A percentile compares a stretch with the other conserved stretches of the same genome.
Evolutionary conservation across 1,140 invertebrate genomes (phyloP).

Genomic region (Drosophila takahashii): DNA sequence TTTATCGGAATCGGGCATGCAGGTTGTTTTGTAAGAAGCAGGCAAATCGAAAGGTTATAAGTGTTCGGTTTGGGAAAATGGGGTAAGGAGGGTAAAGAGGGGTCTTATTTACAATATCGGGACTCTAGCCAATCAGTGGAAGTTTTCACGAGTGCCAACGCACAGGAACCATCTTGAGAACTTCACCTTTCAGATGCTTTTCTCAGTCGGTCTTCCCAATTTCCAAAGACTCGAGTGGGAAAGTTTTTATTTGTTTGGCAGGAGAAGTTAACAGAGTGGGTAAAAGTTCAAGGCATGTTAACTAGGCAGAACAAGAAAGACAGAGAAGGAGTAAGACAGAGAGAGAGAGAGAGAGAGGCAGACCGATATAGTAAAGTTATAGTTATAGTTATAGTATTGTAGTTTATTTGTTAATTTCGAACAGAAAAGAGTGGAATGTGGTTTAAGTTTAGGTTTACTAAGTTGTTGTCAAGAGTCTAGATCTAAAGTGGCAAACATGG

Average conservation of each 20-base stretch:
- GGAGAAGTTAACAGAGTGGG: slow-evolving; percentile 28
- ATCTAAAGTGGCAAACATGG: slow-evolving; percentile 40
- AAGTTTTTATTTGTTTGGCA: slow-evolving; percentile 40
- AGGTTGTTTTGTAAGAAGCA: slow-evolving; percentile 18
- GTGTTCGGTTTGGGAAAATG: neutral
- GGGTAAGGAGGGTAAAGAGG: no score
- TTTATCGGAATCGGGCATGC: slow-evolving; percentile 20
- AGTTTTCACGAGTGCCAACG: slow-evolving; percentile 24
- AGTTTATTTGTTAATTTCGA: neutral
- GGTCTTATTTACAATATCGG: slow-evolving; percentile 15
- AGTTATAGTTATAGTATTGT: slow-evolving; percentile 1
- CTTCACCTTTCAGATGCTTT: slow-evolving; percentile 16
- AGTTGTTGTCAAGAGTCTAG: slow-evolving; percentile 34
- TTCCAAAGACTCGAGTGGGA: slow-evolving; percentile 37
- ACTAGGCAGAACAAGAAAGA: slow-evolving; percentile 39
- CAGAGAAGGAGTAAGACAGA: slow-evolving; percentile 9
- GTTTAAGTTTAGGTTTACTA: slow-evolving; percentile 1
- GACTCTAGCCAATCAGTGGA: slow-evolving; percentile 34
- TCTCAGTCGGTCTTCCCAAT: slow-evolving; percentile 43
- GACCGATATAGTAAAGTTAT: slow-evolving; percentile 11
- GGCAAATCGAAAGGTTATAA: slow-evolving; percentile 19
- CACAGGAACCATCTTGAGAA: slow-evolving; percentile 26
- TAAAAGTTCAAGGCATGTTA: slow-evolving; percentile 54
- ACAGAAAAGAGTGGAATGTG: slow-evolving; percentile 12
- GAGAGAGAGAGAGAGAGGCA: slow-evolving; percentile 11